Base-by-base conservation (phyloP, 35 echinoderm and acorn worm genomes). In the Stichopus chloronotus region DNA sequence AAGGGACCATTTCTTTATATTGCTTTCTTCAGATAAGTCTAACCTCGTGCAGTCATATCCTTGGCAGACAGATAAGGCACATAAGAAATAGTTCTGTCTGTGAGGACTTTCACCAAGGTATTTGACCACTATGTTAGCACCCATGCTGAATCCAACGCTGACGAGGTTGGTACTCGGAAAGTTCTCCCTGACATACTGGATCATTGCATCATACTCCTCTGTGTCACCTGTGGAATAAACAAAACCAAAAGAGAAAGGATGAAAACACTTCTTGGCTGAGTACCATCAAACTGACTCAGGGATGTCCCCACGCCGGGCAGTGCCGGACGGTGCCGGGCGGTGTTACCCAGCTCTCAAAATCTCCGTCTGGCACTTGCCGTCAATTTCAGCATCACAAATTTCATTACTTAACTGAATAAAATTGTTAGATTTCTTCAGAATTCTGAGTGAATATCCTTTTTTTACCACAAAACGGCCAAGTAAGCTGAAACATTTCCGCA, bases 91-190 rank as follows among this genome's bases (percentile, higher is more conserved):
- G 3, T 95, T 72, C 59, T 98, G 97, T 54, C 97, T 53, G 6
- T 61, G 13, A 5, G 95, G 95, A 19, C 91, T 53, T 58, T 95
- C 97, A 11, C 97, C 97, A 5, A 98, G 72, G 87, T 98, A 98
- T 83, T 98, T 98, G 72, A 98, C 90, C 55, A 98, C 92, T 10
- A 96, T 96, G 63, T 98, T 98, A 11, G 91, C 97, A 69, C 97
- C 97, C 97, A 98, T 98, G 76, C 97, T 98, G 88, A 98, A 98
- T 6, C 97, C 97, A 14, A 98, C 56, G 52, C 82, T 93, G 5
- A 98, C 77, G 2, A 98, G 83, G 56, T 53, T 90, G 53, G 76
- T 93, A 2, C 63, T 21, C 9, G 95, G 53, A 86, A 78, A 93
- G 30, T 93, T 90, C 54, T 96, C 92, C 63, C 72, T 84, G 63